A percentile compares a stretch with the other conserved stretches of the same genome.
Conservation (phyloP, 2,888 invertebrate genomes). For the Poecilobothrus nobilitatus region DNA sequence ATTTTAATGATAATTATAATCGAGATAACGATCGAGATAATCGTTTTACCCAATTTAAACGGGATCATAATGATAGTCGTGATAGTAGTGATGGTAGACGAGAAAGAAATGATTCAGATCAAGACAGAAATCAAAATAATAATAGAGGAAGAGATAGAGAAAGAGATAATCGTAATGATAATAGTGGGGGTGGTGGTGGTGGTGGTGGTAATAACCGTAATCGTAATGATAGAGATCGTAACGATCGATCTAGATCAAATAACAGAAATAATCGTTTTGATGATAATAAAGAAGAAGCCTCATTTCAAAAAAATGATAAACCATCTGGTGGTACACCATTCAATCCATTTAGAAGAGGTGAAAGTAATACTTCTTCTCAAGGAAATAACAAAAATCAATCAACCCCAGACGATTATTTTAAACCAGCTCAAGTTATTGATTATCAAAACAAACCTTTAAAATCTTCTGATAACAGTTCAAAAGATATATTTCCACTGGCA, state of each 20-base stretch:
- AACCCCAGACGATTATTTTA: constrained; percentile 46
- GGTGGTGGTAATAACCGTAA: background rate
- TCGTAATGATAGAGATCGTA: constrained; percentile 12
- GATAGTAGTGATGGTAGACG: constrained; percentile 15
- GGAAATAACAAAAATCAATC: constrained; percentile 11
- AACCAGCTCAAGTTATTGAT: constrained; percentile 57
- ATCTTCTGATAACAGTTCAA: constrained; percentile 31
- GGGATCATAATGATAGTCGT: background rate
- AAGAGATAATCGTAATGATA: background rate
- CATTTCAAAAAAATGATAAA: background rate
- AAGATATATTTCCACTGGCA: constrained; percentile 47
- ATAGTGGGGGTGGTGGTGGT: constrained; percentile 7
- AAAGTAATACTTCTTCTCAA: background rate
- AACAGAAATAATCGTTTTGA: background rate
- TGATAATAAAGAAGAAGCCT: background rate
- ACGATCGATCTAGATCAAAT: background rate
- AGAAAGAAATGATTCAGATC: constrained; percentile 15
- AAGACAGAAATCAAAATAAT: constrained; percentile 12
- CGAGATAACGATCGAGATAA: constrained; percentile 17
- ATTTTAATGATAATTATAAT: constrained; percentile 17
- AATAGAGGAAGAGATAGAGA: constrained; percentile 6
- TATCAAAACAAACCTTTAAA: constrained; percentile 54
- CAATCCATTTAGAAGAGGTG: background rate
- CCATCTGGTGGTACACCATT: background rate
- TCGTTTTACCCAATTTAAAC: background rate